Percentiles rank a stretch among this genome's conserved stretches.
Conservation (phyloP, 2,888 invertebrate species). For the Dorcus parallelipipedus region DNA sequence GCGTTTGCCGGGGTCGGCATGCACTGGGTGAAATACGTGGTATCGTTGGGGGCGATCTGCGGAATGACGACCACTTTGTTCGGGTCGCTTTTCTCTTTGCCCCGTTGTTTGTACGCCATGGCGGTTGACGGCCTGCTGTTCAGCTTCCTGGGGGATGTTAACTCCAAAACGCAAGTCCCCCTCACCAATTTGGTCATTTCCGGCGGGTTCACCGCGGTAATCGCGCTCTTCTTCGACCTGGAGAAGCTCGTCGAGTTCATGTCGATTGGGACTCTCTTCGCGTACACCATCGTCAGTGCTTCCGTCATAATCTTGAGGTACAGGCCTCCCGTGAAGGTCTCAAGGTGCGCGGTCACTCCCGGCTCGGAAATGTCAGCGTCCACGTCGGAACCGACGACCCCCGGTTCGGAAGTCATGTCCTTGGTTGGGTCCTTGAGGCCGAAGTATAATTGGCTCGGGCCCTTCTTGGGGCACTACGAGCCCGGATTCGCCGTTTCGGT, state of each 20-base stretch:
- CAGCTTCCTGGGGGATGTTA: constrained; percentile 72
- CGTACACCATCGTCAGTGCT: constrained; percentile 89
- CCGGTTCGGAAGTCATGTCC: constrained; percentile 44
- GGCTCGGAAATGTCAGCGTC: constrained; percentile 44
- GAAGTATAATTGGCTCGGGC: constrained; percentile 71
- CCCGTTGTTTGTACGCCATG: constrained; percentile 84
- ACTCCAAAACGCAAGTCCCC: constrained; percentile 77
- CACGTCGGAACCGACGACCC: constrained; percentile 44
- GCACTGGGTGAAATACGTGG: constrained; percentile 80
- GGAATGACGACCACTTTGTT: constrained; percentile 90
- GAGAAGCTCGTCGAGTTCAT: constrained; percentile 90
- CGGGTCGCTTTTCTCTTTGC: constrained; percentile 81
- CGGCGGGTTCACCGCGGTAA: constrained; percentile 70
- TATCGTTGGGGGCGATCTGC: constrained; percentile 81
- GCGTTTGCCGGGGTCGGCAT: constrained; percentile 73
- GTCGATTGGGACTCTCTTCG: constrained; percentile 86
- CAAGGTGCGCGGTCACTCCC: constrained; percentile 34
- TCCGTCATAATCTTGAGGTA: constrained; percentile 85
- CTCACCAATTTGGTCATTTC: constrained; percentile 72
- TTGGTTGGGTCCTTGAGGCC: constrained; percentile 77
- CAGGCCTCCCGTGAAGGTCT: constrained; percentile 37
- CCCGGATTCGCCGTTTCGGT: constrained; percentile 73
- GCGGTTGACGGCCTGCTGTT: constrained; percentile 85
- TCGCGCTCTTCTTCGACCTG: constrained; percentile 83
- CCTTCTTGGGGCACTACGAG: constrained; percentile 68